A percentile compares a stretch with the other conserved stretches of the same genome.
phyloP scores from a whole-genome alignment of 2,113 vertebrate species.

The Myocastor coypus region DNA sequence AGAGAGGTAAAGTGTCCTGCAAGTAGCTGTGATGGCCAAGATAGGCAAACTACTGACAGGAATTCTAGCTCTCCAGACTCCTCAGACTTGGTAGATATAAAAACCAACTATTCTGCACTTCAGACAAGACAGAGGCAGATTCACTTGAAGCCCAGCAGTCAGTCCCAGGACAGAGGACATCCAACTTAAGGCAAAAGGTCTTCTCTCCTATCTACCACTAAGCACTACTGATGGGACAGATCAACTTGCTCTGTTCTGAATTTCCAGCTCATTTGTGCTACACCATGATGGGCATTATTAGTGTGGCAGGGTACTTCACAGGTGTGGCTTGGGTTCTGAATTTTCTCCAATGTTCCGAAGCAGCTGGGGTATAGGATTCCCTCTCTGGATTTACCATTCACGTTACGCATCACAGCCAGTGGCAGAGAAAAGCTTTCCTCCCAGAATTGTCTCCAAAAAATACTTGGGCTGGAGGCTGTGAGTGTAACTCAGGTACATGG shows the following conservation, averaged over 20 bases:
- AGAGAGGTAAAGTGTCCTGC: neutral
- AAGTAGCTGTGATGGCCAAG: neutral
- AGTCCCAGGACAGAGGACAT: neutral
- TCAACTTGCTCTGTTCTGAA: too few species aligned
- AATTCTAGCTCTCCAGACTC: neutral
- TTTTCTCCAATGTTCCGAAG: neutral
- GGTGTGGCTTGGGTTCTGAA: neutral
- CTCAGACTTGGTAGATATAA: neutral
- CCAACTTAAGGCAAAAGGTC: neutral
- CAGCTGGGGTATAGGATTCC: neutral
- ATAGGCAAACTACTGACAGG: neutral
- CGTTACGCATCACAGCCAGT: rapidly evolving
- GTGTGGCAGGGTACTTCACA: neutral
- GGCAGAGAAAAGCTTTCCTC: neutral
- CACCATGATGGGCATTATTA: neutral
- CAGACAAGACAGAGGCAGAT: neutral
- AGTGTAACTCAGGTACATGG: neutral
- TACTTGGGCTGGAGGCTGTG: neutral
- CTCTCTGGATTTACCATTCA: rapidly evolving
- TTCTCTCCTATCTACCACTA: neutral
- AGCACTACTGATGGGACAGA: neutral
- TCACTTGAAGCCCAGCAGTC: neutral
- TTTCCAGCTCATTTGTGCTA: neutral
- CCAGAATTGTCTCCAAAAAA: neutral
- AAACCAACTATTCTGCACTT: neutral